These are phyloP conservation scores for Aphaenogaster floridana DNA, from an alignment of 1,140 invertebrate genomes.

Conservation along the genomic window DNA sequence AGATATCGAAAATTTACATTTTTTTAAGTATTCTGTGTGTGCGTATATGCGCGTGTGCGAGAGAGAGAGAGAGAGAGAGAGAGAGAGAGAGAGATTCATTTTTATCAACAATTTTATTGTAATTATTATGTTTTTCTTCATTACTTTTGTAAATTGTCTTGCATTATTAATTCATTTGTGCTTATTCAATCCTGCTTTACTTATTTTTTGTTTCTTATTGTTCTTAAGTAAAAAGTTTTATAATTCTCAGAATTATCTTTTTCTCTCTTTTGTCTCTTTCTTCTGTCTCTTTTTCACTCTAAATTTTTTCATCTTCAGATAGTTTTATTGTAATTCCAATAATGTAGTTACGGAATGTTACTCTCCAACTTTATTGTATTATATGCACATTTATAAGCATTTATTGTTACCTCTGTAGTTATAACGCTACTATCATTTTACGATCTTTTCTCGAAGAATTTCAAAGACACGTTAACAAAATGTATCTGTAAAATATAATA, in stretches of 20 bases:
- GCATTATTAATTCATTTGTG: constrained; percentile 15
- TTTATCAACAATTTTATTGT: not conserved
- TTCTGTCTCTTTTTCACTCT: not conserved
- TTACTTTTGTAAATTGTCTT: not conserved
- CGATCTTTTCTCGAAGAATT: not conserved
- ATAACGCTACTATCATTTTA: not conserved
- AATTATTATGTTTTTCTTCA: not conserved
- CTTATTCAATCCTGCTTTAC: constrained; percentile 9
- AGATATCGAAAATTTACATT: not conserved
- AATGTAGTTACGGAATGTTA: not conserved
- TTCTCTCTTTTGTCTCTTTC: not conserved
- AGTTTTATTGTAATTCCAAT: not conserved
- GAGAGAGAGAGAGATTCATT: not conserved
- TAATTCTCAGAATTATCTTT: constrained; percentile 2
- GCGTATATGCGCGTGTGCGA: not conserved
- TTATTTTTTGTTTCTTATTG: not conserved
- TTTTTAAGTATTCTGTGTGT: not conserved
- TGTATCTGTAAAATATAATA: not conserved
- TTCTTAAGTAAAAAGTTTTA: not conserved
- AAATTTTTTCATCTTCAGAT: not conserved
- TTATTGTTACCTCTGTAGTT: not conserved
- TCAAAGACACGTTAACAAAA: not conserved
- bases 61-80: not conserved
- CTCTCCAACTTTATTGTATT: not conserved
- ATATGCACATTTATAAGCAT: not conserved